A percentile compares a stretch with the other conserved stretches of the same genome.
Conservation (phyloP, 2,113 vertebrate species). For the Hemichromis elongatus region DNA sequence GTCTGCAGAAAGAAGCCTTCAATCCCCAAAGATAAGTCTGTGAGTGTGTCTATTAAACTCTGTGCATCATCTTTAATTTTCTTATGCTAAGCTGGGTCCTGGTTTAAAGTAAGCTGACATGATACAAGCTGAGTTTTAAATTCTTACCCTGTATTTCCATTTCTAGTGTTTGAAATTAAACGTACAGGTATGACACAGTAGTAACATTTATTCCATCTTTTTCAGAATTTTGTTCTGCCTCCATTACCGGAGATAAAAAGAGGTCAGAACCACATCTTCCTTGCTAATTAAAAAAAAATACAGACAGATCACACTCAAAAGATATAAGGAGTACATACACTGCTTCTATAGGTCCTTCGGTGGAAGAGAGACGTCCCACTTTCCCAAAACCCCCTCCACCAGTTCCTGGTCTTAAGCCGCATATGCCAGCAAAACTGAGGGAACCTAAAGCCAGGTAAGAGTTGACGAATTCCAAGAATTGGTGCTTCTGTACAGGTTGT, state of each 20-base stretch:
- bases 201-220: background rate
- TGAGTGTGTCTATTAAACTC: slow-evolving; percentile 49
- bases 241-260: slow-evolving; percentile 26
- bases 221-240: slow-evolving; percentile 36
- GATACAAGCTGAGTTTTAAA: background rate
- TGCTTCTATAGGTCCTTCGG: background rate
- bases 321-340: background rate
- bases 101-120: background rate
- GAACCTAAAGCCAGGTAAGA: slow-evolving; percentile 57
- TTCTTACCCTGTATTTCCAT: background rate
- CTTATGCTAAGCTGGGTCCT: background rate
- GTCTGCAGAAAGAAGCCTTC: slow-evolving; percentile 66
- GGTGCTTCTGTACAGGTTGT: background rate
- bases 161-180: background rate
- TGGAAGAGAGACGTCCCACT: slow-evolving; percentile 22
- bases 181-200: background rate
- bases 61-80: background rate
- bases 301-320: background rate
- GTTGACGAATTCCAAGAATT: background rate
- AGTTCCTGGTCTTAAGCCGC: slow-evolving; percentile 27
- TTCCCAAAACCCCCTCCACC: slow-evolving; percentile 33
- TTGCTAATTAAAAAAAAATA: background rate
- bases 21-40: slow-evolving; percentile 64
- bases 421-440: slow-evolving; percentile 32
- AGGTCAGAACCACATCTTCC: slow-evolving; percentile 22